Percentiles rank a stretch among this genome's conserved stretches.
Evolutionary conservation across 2,888 invertebrate genomes (phyloP).

Genomic region (Mycogona germanica): DNA sequence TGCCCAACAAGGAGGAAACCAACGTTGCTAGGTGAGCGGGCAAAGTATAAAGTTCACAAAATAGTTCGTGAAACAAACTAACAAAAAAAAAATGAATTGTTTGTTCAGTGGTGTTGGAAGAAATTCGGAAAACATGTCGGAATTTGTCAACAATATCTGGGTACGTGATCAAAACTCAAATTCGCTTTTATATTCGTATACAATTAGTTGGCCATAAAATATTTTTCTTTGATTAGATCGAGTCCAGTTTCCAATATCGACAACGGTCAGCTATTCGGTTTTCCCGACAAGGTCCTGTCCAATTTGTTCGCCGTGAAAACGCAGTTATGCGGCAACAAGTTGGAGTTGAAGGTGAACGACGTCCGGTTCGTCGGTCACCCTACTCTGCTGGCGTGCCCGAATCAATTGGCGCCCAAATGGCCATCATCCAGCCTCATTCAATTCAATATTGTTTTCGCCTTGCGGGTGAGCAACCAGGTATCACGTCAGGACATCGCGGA

Average conservation of each 20-base stretch:
- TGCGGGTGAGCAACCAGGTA: conserved; percentile 30
- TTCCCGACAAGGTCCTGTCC: conserved; percentile 58
- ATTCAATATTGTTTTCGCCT: conserved; percentile 53
- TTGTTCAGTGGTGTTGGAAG: too few species aligned
- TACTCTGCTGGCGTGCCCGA: conserved; percentile 44
- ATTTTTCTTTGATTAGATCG: not conserved
- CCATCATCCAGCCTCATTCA: conserved; percentile 46
- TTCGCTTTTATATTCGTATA: too few species aligned
- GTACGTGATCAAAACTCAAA: too few species aligned
- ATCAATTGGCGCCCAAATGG: conserved; percentile 20
- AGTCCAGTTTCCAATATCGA: conserved; percentile 12
- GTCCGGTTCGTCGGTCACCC: conserved; percentile 93
- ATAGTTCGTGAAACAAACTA: too few species aligned
- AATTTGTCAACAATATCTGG: too few species aligned
- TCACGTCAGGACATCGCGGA: too few species aligned
- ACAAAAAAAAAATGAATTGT: too few species aligned
- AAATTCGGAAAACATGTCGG: too few species aligned
- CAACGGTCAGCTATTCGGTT: conserved; percentile 20
- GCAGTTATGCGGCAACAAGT: conserved; percentile 77
- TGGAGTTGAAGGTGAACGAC: conserved; percentile 91
- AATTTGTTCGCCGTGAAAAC: conserved; percentile 83
- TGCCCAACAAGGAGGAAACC: not conserved
- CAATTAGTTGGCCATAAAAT: too few species aligned
- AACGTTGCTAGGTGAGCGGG: conserved; percentile 52
- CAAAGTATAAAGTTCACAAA: not conserved